These are phyloP conservation scores for Chaetorhynchus papuensis DNA, from an alignment of 2,113 vertebrate genomes.

Conservation along the genomic window DNA sequence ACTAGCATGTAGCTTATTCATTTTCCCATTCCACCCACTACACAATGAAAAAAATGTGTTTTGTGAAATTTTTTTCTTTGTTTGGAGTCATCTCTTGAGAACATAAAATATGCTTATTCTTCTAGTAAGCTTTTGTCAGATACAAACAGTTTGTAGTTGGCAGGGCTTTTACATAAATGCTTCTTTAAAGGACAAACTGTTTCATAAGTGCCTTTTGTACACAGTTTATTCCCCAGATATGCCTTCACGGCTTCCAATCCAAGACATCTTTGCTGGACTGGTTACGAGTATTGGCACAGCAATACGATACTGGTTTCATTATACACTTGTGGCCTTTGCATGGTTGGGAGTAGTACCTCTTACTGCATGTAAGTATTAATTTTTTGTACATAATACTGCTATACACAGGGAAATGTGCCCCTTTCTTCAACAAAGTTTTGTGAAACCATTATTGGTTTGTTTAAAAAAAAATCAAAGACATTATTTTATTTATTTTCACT, in stretches of 20 bases:
- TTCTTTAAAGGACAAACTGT: neutral
- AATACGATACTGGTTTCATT: conserved; percentile 99
- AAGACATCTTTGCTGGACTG: conserved; percentile 97
- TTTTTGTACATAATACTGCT: neutral
- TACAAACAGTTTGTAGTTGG: neutral
- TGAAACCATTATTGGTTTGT: neutral
- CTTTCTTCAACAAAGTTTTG: neutral
- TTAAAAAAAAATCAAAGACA: neutral
- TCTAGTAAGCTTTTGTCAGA: neutral
- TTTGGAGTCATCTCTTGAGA: neutral
- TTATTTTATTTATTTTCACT: neutral
- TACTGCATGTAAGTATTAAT: conserved; percentile 91
- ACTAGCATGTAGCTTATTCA: neutral
- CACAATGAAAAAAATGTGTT: neutral
- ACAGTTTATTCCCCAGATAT: conserved; percentile 98
- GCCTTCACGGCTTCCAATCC: conserved; percentile 97
- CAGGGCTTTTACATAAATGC: neutral
- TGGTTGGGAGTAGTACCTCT: conserved; percentile 99
- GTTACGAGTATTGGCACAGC: conserved; percentile 98
- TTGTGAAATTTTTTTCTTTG: neutral
- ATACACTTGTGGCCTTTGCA: conserved; percentile 98
- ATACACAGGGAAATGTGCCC: neutral
- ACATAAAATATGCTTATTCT: neutral
- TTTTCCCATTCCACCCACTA: neutral
- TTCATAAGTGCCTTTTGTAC: conserved; percentile 6